Evolutionary conservation across 2,113 vertebrate species (phyloP).

Genomic region (Phaethon lepturus): DNA sequence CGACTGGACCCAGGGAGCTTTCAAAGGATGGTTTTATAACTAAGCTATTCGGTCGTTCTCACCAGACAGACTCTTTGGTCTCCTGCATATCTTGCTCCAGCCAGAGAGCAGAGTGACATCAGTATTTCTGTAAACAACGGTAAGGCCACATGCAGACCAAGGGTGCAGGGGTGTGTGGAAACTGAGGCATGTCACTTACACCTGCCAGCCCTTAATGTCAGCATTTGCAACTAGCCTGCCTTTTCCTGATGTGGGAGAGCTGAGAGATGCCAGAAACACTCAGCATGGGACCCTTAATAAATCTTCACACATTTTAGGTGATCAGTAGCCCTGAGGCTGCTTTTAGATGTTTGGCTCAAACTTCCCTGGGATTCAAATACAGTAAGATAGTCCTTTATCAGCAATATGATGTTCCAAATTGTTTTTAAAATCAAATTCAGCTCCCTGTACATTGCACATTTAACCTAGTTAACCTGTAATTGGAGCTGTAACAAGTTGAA

Average conservation of each 20-base stretch:
- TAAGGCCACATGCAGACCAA: neutral
- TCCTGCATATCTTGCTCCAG: conserved; percentile 14
- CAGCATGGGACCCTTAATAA: neutral
- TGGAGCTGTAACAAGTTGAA: neutral
- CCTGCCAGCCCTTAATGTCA: neutral
- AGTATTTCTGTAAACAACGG: conserved; percentile 42
- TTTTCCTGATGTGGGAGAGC: neutral
- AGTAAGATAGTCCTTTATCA: neutral
- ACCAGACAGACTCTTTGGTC: conserved; percentile 52
- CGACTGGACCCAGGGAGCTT: neutral
- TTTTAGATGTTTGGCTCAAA: neutral
- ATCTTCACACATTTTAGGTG: neutral
- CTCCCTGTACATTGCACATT: neutral
- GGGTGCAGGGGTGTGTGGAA: neutral
- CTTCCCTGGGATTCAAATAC: neutral
- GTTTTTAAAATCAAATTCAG: neutral
- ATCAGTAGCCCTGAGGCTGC: neutral
- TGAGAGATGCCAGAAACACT: neutral
- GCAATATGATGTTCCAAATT: neutral
- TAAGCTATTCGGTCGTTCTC: conserved; percentile 26
- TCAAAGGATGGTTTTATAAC: conserved; percentile 3
- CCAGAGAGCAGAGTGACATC: conserved; percentile 61
- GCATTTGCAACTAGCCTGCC: neutral
- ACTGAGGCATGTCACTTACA: neutral
- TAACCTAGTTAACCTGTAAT: neutral